Evolutionary conservation across 2,888 invertebrate species (phyloP).

Genomic region (Thymelicus lineola): DNA sequence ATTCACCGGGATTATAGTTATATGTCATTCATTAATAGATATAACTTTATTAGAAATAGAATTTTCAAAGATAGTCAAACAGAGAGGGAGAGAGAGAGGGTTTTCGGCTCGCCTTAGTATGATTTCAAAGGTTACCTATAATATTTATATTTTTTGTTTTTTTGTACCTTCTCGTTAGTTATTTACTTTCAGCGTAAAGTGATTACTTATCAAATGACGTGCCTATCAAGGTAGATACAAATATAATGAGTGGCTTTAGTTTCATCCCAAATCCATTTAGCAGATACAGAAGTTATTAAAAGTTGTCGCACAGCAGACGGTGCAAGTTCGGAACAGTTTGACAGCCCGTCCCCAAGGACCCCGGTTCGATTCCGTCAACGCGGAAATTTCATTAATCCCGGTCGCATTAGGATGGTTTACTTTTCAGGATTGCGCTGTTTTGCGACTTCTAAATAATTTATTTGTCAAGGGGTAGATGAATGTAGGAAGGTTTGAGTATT

Average conservation of each 20-base stretch:
- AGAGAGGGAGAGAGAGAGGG: too few relatives aligned
- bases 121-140: too few relatives aligned
- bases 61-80: too few relatives aligned
- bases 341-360: conserved; percentile 68
- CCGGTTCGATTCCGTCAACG: conserved; percentile 74
- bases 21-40: too few relatives aligned
- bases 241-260: conserved; percentile 53
- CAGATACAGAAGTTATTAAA: conserved; percentile 80
- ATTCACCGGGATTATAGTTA: too few relatives aligned
- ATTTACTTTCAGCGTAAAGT: neutral
- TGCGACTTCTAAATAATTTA: conserved; percentile 17
- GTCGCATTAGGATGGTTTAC: conserved; percentile 28
- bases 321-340: conserved; percentile 72
- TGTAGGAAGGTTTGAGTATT: conserved; percentile 5
- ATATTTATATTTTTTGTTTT: too few relatives aligned
- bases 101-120: too few relatives aligned
- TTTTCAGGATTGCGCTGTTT: conserved; percentile 22
- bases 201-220: neutral
- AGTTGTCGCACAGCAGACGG: conserved; percentile 75
- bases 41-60: too few relatives aligned
- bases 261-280: conserved; percentile 75
- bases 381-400: conserved; percentile 76
- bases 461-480: conserved; percentile 3
- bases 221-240: conserved; percentile 39
- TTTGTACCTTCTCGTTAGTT: too few relatives aligned